Base-by-base conservation (phyloP, 2,888 invertebrate species). In the Agriopis aurantiaria region DNA sequence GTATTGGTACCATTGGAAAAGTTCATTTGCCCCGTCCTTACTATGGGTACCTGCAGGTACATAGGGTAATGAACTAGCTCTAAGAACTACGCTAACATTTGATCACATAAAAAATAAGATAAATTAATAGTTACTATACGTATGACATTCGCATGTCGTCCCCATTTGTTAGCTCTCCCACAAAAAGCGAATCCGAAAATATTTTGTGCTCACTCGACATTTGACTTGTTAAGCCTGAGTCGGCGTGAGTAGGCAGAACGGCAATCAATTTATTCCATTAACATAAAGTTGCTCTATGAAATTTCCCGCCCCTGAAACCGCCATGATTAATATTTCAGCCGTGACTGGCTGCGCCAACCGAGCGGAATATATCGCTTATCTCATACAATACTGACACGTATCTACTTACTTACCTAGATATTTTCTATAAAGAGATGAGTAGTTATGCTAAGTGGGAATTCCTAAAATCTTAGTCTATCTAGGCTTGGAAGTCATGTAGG, bases 281-380 rank as follows among this genome's bases (percentile, higher is more conserved):
- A 81, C 91, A 91, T 90, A 90, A 85, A 88, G 85, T 85, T 80
- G 85, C 84, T 86, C 85, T 91, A 88, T 88, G 87, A 88, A 89
- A 87, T 87, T 86, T 86, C 81, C 82, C 79, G 78, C 77, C 80
- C 78, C 84, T 82, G 83, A 84, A 87, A 82, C 82, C 81, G 77
- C 75, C 82, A 83, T 92, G 92, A 92, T 91, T 90, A 89, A 92
- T 92, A 88, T 85, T 84, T 80, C 79, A 85, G 83, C 78, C 83
- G 82, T 92, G 92, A 92, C 91, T 90, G 79, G 91, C 82, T 74
- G 72, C 75, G 82, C 78, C 80, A 84, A 82, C 80, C 78, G 83
- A 78, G 80, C 82, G 85, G 78, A 81, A 81, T 83, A 80, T 81
- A 82, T 83, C 82, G 81, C 80, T 85, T 84, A 87, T 85, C 85